Conservation (phyloP, 2,113 vertebrate species). For the Zapornia atra region DNA sequence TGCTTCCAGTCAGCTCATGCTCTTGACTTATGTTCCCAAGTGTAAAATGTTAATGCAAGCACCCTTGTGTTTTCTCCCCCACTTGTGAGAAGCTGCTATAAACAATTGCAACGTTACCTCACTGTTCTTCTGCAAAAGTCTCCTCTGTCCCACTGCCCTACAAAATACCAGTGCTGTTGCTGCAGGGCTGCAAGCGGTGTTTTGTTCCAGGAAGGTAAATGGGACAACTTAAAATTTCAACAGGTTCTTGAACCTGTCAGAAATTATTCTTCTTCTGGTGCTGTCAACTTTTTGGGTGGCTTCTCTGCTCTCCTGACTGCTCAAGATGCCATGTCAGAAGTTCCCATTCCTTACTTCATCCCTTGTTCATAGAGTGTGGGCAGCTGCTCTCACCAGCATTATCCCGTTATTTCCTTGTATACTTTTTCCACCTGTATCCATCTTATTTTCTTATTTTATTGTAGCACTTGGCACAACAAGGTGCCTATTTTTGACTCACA, state of each 20-base stretch:
- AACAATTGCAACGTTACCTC: neutral
- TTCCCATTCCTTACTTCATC: neutral
- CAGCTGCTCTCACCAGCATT: neutral
- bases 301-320: neutral
- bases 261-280: neutral
- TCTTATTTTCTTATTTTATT: neutral
- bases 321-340: neutral
- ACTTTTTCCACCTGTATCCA: neutral
- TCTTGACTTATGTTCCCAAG: neutral
- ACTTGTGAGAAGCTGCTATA: neutral
- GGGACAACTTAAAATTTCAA: neutral
- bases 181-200: neutral
- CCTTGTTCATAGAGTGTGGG: accelerated
- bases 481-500: neutral
- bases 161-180: neutral
- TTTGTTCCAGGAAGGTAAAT: neutral
- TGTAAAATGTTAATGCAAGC: neutral
- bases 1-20: neutral
- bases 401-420: neutral
- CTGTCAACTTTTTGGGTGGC: neutral
- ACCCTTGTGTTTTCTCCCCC: neutral
- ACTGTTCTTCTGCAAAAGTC: neutral
- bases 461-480: neutral
- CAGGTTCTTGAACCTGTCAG: neutral
- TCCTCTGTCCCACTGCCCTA: neutral